These are phyloP conservation scores for Dynastes maya DNA, from an alignment of 2,888 invertebrate genomes.

Conservation along the genomic window DNA sequence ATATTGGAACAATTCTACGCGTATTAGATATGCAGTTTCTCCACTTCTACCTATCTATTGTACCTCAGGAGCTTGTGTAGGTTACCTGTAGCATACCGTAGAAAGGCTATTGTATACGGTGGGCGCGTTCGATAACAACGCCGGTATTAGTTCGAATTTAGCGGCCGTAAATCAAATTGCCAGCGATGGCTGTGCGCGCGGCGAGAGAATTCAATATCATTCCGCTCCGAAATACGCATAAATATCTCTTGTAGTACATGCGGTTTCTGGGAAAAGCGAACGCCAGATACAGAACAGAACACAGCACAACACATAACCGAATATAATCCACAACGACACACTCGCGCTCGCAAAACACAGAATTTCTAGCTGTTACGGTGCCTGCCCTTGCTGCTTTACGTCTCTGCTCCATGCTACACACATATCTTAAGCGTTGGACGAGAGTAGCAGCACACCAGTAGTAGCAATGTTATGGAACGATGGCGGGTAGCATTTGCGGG, in stretches of 20 bases:
- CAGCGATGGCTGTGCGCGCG: slow-evolving; percentile 60
- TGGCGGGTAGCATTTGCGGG: slow-evolving; percentile 28
- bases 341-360: not conserved
- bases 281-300: slow-evolving; percentile 46
- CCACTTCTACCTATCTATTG: too few relatives aligned
- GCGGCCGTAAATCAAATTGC: slow-evolving; percentile 64
- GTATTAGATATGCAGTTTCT: not conserved
- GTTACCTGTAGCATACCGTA: too few relatives aligned
- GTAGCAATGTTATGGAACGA: too few relatives aligned
- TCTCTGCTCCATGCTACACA: slow-evolving; percentile 22
- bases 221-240: slow-evolving; percentile 60
- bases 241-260: slow-evolving; percentile 56
- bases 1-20: not conserved
- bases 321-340: slow-evolving; percentile 56
- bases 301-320: slow-evolving; percentile 17
- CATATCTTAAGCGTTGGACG: slow-evolving; percentile 34
- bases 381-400: slow-evolving; percentile 39
- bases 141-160: slow-evolving; percentile 62
- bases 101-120: too few relatives aligned
- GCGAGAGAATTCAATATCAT: slow-evolving; percentile 56
- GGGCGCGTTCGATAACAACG: slow-evolving; percentile 59
- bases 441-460: too few relatives aligned
- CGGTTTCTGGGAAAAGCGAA: slow-evolving; percentile 39
- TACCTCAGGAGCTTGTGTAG: too few relatives aligned
- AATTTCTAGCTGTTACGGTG: not conserved